Evolutionary conservation across 2,888 invertebrate genomes (phyloP).

Genomic region (Sesia apiformis): DNA sequence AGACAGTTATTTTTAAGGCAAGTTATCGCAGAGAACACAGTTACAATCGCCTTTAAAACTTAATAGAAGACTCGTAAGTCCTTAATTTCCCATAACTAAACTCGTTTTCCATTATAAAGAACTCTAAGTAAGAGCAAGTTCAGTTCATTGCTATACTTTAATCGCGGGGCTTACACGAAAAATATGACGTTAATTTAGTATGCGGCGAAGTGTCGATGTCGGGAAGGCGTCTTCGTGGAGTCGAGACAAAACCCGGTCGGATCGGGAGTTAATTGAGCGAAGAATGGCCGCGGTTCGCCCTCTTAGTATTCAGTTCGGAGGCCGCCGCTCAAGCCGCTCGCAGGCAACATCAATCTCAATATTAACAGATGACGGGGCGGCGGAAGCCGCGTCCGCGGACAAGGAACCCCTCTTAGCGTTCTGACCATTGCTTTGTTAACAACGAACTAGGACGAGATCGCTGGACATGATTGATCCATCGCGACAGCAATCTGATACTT

Average conservation of each 20-base stretch:
- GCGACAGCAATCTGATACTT: neutral
- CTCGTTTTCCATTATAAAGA: neutral
- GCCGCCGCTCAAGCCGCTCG: constrained; percentile 38
- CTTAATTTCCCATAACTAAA: neutral
- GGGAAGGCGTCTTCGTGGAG: constrained; percentile 29
- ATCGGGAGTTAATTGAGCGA: constrained; percentile 64
- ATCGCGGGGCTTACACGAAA: constrained; percentile 54
- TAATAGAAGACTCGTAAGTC: no score
- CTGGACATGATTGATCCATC: constrained; percentile 48
- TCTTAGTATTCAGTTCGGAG: constrained; percentile 62
- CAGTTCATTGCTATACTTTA: constrained; percentile 36
- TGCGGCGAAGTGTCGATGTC: constrained; percentile 42
- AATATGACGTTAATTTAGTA: constrained; percentile 64
- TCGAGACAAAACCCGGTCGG: constrained; percentile 44
- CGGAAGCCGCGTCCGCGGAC: constrained; percentile 55
- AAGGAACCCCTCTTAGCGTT: constrained; percentile 65
- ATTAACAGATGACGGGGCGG: constrained; percentile 58
- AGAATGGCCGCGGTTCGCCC: constrained; percentile 47
- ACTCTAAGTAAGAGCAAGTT: constrained; percentile 12
- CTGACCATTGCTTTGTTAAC: constrained; percentile 28
- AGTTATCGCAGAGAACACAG: no score
- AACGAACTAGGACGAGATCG: constrained; percentile 14
- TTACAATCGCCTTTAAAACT: no score
- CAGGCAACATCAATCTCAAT: constrained; percentile 67
- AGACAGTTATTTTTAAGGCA: no score